Evolutionary conservation across 2,797 vertebrate genomes (phyloP).

Genomic region (Ataeniobius toweri): DNA sequence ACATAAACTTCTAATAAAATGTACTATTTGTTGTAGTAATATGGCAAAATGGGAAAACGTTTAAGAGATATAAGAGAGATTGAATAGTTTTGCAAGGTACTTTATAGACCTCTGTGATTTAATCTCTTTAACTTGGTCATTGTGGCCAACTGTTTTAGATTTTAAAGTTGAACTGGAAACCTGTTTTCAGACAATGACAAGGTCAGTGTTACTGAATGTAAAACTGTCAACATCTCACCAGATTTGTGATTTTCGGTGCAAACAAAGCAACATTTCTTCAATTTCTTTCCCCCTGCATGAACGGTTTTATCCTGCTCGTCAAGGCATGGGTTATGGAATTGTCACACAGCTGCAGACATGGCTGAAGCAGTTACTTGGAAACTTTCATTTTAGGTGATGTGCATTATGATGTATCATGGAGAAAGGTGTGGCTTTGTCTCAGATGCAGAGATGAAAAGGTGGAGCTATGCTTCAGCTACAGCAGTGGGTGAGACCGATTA

Average conservation of each 20-base stretch:
- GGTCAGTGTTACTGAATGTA: background rate
- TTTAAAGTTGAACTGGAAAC: background rate
- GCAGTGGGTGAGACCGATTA: background rate
- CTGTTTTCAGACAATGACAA: background rate
- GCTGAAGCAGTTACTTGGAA: background rate
- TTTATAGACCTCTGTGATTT: background rate
- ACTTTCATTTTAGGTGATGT: background rate
- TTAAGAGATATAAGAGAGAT: too few relatives aligned
- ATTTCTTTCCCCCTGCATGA: background rate
- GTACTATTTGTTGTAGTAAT: too few relatives aligned
- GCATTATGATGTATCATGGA: background rate
- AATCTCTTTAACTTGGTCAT: background rate
- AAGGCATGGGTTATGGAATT: background rate
- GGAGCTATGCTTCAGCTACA: background rate
- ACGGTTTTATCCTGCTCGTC: background rate
- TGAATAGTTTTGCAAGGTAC: too few relatives aligned
- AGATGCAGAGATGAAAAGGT: conserved; percentile 1
- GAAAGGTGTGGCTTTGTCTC: background rate
- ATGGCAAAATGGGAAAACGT: too few relatives aligned
- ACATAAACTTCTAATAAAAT: background rate
- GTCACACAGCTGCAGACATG: background rate
- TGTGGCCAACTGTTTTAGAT: too few relatives aligned
- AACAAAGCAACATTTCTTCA: background rate
- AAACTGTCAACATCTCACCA: background rate
- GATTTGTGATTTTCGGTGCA: background rate